A percentile compares a stretch with the other conserved stretches of the same genome.
Conservation (phyloP, 2,113 vertebrate genomes). For the Benitochromis conjunctus region DNA sequence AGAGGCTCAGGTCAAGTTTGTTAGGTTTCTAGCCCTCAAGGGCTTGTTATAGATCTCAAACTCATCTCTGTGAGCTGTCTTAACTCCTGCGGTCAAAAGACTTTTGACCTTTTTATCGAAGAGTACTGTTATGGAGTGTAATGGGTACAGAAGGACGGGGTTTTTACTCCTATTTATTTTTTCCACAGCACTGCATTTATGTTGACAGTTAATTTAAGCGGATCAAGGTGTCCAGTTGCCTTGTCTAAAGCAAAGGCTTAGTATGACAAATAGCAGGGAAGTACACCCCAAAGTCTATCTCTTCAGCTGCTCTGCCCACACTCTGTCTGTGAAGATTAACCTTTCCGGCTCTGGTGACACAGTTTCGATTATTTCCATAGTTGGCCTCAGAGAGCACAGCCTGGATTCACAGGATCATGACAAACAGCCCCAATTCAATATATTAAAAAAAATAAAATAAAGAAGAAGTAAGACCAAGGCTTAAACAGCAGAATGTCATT, state of each 20-base stretch:
- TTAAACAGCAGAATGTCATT: not conserved
- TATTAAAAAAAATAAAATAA: not conserved
- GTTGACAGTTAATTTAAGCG: slow-evolving; percentile 73
- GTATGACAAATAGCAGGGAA: slow-evolving; percentile 68
- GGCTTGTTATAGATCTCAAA: slow-evolving; percentile 58
- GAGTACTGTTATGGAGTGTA: slow-evolving; percentile 4
- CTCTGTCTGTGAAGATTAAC: slow-evolving; percentile 66
- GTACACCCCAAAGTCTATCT: slow-evolving; percentile 63
- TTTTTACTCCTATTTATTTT: slow-evolving; percentile 52
- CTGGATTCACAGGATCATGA: slow-evolving; percentile 22
- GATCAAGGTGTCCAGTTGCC: slow-evolving; percentile 67
- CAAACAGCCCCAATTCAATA: slow-evolving; percentile 22
- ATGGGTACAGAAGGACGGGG: not conserved
- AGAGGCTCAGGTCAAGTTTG: slow-evolving; percentile 26
- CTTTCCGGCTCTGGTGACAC: slow-evolving; percentile 53
- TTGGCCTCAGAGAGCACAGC: not conserved
- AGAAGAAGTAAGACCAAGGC: not conserved
- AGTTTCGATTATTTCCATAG: slow-evolving; percentile 58
- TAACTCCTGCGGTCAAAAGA: slow-evolving; percentile 22
- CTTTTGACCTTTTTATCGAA: slow-evolving; percentile 38
- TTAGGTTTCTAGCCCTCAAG: slow-evolving; percentile 33
- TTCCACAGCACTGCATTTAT: slow-evolving; percentile 49
- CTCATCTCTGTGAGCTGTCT: slow-evolving; percentile 45
- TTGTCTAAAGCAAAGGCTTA: slow-evolving; percentile 60
- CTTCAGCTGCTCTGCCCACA: slow-evolving; percentile 47